Percentiles rank a stretch among this genome's conserved stretches.
Evolutionary conservation across 2,888 invertebrate species (phyloP).

Genomic region (Ophion obscuratus): DNA sequence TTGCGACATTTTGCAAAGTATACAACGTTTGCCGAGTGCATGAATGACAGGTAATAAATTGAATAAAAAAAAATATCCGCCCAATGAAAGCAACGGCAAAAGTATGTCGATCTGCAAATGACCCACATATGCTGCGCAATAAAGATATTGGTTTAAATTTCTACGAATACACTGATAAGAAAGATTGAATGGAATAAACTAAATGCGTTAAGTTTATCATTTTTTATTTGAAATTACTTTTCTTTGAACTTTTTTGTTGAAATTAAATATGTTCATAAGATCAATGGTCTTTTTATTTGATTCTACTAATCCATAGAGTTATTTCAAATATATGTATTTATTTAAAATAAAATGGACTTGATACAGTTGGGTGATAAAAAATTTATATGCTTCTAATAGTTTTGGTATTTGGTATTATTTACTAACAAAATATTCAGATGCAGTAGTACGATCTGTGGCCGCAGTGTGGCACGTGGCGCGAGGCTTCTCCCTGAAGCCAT

Average conservation of each 20-base stretch:
- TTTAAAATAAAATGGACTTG: background rate
- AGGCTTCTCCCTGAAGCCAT: background rate
- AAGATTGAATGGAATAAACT: background rate
- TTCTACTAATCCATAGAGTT: background rate
- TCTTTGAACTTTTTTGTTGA: no score
- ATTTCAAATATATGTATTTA: background rate
- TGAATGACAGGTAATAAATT: slow-evolving; percentile 8
- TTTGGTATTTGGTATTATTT: no score
- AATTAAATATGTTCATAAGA: background rate
- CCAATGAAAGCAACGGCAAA: background rate
- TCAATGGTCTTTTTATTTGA: background rate
- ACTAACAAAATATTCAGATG: background rate
- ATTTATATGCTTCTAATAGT: no score
- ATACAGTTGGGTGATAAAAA: no score
- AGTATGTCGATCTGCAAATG: background rate
- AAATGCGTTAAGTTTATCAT: background rate
- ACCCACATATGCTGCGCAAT: background rate
- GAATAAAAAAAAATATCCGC: background rate
- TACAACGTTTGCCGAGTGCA: background rate
- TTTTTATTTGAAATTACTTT: background rate
- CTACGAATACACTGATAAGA: background rate
- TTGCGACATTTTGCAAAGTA: slow-evolving; percentile 23
- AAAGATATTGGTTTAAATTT: background rate
- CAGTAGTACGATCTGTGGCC: background rate
- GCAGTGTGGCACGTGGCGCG: background rate